A percentile compares a stretch with the other conserved stretches of the same genome.
Conservation (phyloP, 2,113 vertebrate genomes). For the Irena cyanogastra region DNA sequence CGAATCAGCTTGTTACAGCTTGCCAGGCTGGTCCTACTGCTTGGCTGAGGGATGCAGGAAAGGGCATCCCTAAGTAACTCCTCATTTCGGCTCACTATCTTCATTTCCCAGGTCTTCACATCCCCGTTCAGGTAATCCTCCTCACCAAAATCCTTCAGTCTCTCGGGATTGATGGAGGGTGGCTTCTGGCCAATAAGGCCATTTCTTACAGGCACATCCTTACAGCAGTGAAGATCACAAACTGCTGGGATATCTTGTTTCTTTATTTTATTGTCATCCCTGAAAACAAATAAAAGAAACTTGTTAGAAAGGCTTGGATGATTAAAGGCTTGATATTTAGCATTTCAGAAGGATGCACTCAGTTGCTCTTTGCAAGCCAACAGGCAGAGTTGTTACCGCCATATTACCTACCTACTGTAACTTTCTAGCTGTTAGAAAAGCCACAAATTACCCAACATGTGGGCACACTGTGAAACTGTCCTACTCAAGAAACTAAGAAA, state of each 20-base stretch:
- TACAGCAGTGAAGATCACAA: constrained; percentile 40
- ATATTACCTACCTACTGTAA: neutral
- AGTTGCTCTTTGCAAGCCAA: neutral
- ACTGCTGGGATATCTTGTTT: constrained; percentile 11
- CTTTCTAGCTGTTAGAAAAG: neutral
- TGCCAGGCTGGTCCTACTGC: constrained; percentile 49
- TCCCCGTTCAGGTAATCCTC: constrained; percentile 83
- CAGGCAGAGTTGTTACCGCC: neutral
- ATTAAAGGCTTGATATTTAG: neutral
- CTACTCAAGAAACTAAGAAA: neutral
- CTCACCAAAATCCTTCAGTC: constrained; percentile 87
- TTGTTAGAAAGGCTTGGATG: neutral
- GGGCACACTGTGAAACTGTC: neutral
- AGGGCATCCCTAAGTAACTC: constrained; percentile 67
- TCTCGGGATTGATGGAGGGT: constrained; percentile 81
- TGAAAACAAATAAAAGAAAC: constrained; percentile 26
- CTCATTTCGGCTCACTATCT: constrained; percentile 65
- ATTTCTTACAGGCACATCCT: constrained; percentile 58
- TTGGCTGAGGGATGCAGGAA: constrained; percentile 57
- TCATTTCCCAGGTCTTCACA: constrained; percentile 75
- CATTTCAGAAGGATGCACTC: neutral
- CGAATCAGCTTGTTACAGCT: constrained; percentile 69
- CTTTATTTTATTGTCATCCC: constrained; percentile 70
- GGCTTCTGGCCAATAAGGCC: constrained; percentile 59
- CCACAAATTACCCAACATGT: neutral